These are phyloP conservation scores for Larimichthys crocea DNA, from an alignment of 2,113 vertebrate species.

Conservation along the genomic window DNA sequence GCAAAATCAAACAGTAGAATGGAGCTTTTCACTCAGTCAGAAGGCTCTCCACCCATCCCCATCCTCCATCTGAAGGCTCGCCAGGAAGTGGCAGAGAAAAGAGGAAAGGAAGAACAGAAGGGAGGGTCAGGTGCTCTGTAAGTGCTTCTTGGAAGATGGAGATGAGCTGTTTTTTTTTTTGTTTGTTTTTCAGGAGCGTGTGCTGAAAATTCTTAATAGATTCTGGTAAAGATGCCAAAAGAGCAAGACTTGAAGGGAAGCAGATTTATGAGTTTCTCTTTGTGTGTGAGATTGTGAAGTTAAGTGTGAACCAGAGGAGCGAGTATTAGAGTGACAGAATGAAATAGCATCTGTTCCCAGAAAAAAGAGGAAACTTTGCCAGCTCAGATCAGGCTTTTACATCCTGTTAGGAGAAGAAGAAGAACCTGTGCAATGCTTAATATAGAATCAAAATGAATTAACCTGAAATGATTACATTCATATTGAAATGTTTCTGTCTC, in stretches of 20 bases:
- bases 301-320: conserved; percentile 10
- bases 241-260: not conserved
- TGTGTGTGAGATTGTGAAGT: conserved; percentile 23
- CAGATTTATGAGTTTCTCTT: not conserved
- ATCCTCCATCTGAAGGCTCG: conserved; percentile 1
- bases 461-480: not conserved
- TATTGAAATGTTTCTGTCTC: no score
- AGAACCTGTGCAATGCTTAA: not conserved
- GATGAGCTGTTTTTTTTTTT: conserved; percentile 20
- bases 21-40: not conserved
- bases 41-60: not conserved
- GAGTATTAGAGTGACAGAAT: conserved; percentile 17
- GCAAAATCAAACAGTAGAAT: conserved; percentile 18
- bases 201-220: conserved; percentile 13
- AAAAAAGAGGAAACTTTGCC: not conserved
- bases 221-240: not conserved
- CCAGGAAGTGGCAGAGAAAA: not conserved
- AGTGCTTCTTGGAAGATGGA: conserved; percentile 28
- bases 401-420: not conserved
- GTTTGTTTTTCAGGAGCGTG: no score
- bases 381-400: conserved; percentile 2
- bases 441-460: not conserved
- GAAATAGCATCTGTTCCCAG: not conserved
- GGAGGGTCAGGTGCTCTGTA: conserved; percentile 12
- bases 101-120: conserved; percentile 1